These are phyloP conservation scores for Xyliphius kryptos DNA, from an alignment of 2,113 vertebrate species.

Conservation along the genomic window DNA sequence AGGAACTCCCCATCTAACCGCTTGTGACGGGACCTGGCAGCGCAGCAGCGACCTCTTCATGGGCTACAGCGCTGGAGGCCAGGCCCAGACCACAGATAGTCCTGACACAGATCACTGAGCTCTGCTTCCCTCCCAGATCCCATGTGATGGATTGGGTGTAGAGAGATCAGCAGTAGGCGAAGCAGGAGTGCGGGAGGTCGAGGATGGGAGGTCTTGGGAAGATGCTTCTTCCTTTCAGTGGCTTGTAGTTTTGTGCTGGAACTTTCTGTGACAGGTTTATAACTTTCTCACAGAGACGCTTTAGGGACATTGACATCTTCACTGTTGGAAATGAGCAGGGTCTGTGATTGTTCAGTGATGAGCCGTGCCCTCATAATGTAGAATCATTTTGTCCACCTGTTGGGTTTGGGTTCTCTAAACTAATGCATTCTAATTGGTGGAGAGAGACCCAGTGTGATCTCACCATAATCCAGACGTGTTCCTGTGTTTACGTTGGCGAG, in stretches of 20 bases:
- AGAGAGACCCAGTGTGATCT: too few relatives aligned
- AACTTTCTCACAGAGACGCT: too few relatives aligned
- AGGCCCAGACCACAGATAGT: slow-evolving; percentile 10
- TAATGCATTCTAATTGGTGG: too few relatives aligned
- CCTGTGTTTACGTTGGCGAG: too few relatives aligned
- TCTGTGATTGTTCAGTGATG: too few relatives aligned
- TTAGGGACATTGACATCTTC: too few relatives aligned
- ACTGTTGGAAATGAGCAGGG: too few relatives aligned
- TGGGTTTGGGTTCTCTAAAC: too few relatives aligned
- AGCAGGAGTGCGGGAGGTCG: slow-evolving; percentile 1
- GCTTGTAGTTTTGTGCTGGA: background rate
- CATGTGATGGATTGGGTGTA: slow-evolving; percentile 13
- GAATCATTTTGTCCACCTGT: too few relatives aligned
- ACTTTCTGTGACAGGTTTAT: background rate
- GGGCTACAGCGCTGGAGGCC: slow-evolving; percentile 1
- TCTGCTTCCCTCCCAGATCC: slow-evolving; percentile 15
- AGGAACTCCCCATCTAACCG: slow-evolving; percentile 3
- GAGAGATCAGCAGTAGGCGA: slow-evolving; percentile 8
- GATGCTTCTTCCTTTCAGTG: background rate
- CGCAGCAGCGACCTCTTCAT: slow-evolving; percentile 12
- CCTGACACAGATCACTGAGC: slow-evolving; percentile 6
- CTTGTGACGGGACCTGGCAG: slow-evolving; percentile 17
- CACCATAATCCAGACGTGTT: too few relatives aligned
- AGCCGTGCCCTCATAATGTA: too few relatives aligned
- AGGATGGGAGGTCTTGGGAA: slow-evolving; percentile 4